A percentile compares a stretch with the other conserved stretches of the same genome.
phyloP scores from a whole-genome alignment of 2,113 vertebrate genomes.

The Meriones unguiculatus region DNA sequence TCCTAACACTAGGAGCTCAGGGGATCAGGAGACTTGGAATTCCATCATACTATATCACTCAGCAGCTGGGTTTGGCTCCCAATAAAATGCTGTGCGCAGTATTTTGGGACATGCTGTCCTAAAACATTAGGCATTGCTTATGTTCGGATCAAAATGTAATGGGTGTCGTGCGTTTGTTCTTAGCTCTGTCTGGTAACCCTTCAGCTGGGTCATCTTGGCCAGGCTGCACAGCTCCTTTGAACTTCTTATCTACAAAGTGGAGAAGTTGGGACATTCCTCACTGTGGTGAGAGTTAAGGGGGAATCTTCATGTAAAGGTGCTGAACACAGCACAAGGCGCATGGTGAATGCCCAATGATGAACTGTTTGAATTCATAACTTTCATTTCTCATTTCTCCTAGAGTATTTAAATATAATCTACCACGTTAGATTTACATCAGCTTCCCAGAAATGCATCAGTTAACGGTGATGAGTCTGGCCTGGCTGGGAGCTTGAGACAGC shows the following conservation, averaged over 20 bases:
- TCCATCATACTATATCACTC: not conserved
- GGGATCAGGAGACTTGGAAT: not conserved
- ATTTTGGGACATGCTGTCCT: not conserved
- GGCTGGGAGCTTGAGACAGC: not conserved
- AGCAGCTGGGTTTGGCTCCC: not conserved
- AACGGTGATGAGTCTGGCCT: not conserved
- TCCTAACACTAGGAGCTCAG: not conserved
- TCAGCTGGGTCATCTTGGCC: constrained; percentile 18
- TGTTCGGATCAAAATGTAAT: constrained; percentile 25
- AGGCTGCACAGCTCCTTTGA: not conserved
- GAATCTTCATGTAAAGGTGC: not conserved
- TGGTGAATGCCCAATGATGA: constrained; percentile 11
- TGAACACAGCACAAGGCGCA: not conserved
- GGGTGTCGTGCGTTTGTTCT: not conserved
- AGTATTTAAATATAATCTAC: constrained; percentile 42
- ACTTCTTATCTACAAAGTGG: constrained; percentile 14
- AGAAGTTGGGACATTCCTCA: constrained; percentile 43
- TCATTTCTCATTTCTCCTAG: constrained; percentile 57
- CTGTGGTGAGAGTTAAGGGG: not conserved
- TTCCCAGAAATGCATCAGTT: constrained; percentile 30
- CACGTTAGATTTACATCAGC: constrained; percentile 17
- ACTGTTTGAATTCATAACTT: not conserved
- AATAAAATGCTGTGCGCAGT: not conserved
- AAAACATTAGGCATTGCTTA: not conserved
- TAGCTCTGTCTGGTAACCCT: constrained; percentile 35